phyloP scores from a whole-genome alignment of 1,140 invertebrate genomes.

The Zaprionus lachaisei region DNA sequence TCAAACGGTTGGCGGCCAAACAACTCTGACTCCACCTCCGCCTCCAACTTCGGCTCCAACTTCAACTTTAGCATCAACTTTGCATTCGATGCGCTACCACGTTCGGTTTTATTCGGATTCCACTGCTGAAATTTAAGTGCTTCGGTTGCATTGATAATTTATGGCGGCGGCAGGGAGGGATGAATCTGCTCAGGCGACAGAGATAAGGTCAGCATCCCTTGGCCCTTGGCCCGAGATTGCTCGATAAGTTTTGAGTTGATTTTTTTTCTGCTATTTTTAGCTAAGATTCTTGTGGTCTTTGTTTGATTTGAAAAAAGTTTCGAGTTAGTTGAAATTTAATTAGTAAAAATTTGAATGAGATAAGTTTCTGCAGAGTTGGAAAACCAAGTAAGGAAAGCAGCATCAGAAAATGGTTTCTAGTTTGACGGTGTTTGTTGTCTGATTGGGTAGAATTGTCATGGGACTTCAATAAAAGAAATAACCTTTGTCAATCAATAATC shows the following conservation, averaged over 20 bases:
- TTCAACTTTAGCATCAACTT: conserved; percentile 36
- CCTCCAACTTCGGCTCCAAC: conserved; percentile 20
- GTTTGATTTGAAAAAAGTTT: conserved; percentile 2
- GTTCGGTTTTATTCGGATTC: conserved; percentile 17
- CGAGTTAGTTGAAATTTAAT: conserved; percentile 9
- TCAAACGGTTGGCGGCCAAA: conserved; percentile 20
- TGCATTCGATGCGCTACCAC: conserved; percentile 39
- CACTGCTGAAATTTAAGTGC: conserved; percentile 33
- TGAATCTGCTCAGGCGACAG: conserved; percentile 4
- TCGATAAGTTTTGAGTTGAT: conserved; percentile 1
- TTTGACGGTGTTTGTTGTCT: background rate
- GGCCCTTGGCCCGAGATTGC: background rate
- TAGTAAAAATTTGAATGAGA: background rate
- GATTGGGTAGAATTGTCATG: no score
- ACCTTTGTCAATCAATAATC: no score
- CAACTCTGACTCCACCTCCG: conserved; percentile 22
- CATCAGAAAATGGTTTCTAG: background rate
- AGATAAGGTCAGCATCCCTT: conserved; percentile 9
- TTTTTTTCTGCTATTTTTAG: background rate
- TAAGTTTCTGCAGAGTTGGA: background rate
- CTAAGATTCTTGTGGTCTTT: conserved; percentile 7
- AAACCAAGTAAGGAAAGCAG: background rate
- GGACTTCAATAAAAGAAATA: no score
- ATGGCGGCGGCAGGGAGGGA: conserved; percentile 5
- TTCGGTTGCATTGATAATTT: conserved; percentile 44